phyloP scores from a whole-genome alignment of 2,888 invertebrate species.

The Netelia virgata region DNA sequence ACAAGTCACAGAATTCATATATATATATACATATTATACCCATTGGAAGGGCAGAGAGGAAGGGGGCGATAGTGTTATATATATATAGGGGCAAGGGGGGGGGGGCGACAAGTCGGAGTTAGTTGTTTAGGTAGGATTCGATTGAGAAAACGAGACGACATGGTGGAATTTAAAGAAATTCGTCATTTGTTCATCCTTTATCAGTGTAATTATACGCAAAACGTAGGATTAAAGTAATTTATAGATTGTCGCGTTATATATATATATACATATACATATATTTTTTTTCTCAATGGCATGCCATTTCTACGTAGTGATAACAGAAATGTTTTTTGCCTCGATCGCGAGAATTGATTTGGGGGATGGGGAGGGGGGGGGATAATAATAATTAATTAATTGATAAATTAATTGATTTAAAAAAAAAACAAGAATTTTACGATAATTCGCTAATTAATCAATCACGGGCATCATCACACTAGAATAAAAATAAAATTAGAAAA shows the following conservation, averaged over 20 bases:
- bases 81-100: background rate
- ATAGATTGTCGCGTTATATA: constrained; percentile 71
- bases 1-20: constrained; percentile 65
- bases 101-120: constrained; percentile 57
- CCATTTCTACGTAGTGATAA: too few relatives aligned
- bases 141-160: constrained; percentile 64
- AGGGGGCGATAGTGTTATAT: constrained; percentile 16
- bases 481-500: constrained; percentile 10
- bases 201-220: constrained; percentile 67
- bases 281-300: constrained; percentile 37
- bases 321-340: constrained; percentile 64
- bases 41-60: background rate
- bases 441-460: constrained; percentile 66
- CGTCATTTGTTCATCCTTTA: constrained; percentile 61
- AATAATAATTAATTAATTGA: too few relatives aligned
- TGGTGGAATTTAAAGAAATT: constrained; percentile 6
- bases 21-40: constrained; percentile 59
- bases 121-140: constrained; percentile 75
- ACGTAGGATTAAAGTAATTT: constrained; percentile 74
- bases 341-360: constrained; percentile 64
- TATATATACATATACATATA: constrained; percentile 18
- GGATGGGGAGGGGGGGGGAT: constrained; percentile 13
- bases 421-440: constrained; percentile 56
- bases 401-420: background rate
- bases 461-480: constrained; percentile 67